Base-by-base conservation (phyloP, 30 jellyfish, hydroid and myxozoan species). In the Hydra vulgaris region DNA sequence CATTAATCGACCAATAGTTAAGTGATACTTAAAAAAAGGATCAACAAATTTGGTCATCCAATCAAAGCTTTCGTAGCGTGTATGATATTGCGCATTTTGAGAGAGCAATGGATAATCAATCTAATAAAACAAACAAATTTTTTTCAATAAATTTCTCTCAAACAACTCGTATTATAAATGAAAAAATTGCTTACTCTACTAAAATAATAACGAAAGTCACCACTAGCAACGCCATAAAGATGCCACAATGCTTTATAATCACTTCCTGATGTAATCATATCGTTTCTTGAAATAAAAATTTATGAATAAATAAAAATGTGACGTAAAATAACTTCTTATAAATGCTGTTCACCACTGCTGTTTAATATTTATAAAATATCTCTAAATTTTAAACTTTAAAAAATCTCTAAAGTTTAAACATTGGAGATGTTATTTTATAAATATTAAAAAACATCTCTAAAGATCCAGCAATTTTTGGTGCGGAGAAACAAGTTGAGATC, bases 21-120 rank as follows among this genome's bases (percentile, higher is more conserved):
- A 54, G 68, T 92, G 98, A 79, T 92, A 87, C 3, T 84, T 88
- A 52, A 70, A 87, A 25, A 80, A 94, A 1, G 98, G 98, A 70
- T 92, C 98, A 54, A 87, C 95, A 66, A 70, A 83, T 72, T 77
- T 80, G 26, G 86, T 21, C 96, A 92, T 83, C 96, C 96, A 92
- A 15, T 81, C 87, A 73, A 92, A 92, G 15, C 94, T 92, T 16
- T 92, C 98, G 75, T 92, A 95, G 54, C 81, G 78, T 15, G 98
- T 87, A 74, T 92, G 98, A 79, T 92, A 92, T 84, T 80, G 88
- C 7, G 98, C 96, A 70, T 87, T 80, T 27, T 61, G 83, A 15
- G 87, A 84, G 7, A 80, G 83, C 21, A 21, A 16, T 55, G 80
- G 80, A 26, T 80, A 80, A n/a, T 80, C 81, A 70, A 80, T 70